phyloP scores from a whole-genome alignment of 1,140 invertebrate genomes.

The Daktulosphaira vitifoliae region DNA sequence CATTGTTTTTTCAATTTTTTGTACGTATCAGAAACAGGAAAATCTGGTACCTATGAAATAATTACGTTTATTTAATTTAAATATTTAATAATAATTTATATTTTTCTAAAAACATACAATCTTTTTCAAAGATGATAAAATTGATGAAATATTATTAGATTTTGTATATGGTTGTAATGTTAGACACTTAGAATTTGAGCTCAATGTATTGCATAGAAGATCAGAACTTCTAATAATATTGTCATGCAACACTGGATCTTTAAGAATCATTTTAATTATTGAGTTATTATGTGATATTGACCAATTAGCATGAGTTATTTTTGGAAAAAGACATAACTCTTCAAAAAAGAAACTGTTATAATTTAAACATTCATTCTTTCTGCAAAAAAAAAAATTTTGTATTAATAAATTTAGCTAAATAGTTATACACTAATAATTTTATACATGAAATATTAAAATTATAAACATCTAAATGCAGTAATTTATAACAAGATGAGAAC shows the following conservation, averaged over 20 bases:
- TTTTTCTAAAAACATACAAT: background rate
- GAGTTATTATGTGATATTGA: background rate
- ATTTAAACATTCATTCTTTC: background rate
- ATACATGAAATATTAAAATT: too few species aligned
- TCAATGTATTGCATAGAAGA: background rate
- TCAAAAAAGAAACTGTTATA: constrained; percentile 13
- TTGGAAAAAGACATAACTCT: constrained; percentile 10
- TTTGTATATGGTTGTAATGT: constrained; percentile 7
- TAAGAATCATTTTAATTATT: background rate
- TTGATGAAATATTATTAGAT: constrained; percentile 2
- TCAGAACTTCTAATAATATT: background rate
- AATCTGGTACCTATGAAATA: constrained; percentile 1
- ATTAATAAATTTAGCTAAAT: too few species aligned
- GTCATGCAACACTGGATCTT: background rate
- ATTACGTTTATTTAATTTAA: background rate
- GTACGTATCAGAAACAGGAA: constrained; percentile 19
- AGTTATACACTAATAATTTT: too few species aligned
- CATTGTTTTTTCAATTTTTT: constrained; percentile 17
- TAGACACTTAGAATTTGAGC: background rate
- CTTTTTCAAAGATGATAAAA: constrained; percentile 9
- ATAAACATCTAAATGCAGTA: too few species aligned
- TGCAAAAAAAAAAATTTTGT: background rate
- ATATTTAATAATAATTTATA: background rate
- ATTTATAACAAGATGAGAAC: too few species aligned
- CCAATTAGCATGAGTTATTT: background rate